These are phyloP conservation scores for Prunella strophiata DNA, from an alignment of 2,797 vertebrate species.

Conservation along the genomic window DNA sequence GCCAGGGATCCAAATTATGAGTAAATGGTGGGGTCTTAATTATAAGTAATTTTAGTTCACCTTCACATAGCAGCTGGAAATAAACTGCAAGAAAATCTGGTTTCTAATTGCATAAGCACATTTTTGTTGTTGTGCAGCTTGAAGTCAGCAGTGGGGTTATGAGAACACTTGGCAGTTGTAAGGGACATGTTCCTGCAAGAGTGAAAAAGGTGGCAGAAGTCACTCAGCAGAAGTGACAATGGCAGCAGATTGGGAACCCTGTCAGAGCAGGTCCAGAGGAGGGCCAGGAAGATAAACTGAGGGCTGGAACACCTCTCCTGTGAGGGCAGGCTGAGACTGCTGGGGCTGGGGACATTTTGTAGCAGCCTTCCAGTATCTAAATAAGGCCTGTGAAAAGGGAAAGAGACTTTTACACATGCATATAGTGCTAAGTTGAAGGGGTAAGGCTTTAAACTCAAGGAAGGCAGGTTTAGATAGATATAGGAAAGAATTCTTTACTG, in stretches of 20 bases:
- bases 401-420: neutral
- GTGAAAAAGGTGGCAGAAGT: neutral
- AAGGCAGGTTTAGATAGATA: neutral
- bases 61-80: neutral
- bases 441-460: neutral
- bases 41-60: neutral
- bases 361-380: neutral
- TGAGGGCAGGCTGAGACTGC: neutral
- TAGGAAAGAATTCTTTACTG: neutral
- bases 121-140: neutral
- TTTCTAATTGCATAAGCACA: neutral
- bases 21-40: neutral
- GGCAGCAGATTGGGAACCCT: neutral
- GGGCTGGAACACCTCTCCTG: neutral
- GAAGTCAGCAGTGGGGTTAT: neutral
- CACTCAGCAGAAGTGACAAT: neutral
- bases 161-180: neutral
- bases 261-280: fast-evolving
- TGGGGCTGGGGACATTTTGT: neutral
- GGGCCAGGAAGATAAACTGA: neutral
- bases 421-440: neutral
- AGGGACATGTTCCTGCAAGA: neutral
- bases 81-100: neutral
- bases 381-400: neutral
- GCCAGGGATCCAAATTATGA: neutral